These are phyloP conservation scores for Conus canariensis DNA, from an alignment of 2,888 invertebrate genomes.

Conservation along the genomic window DNA sequence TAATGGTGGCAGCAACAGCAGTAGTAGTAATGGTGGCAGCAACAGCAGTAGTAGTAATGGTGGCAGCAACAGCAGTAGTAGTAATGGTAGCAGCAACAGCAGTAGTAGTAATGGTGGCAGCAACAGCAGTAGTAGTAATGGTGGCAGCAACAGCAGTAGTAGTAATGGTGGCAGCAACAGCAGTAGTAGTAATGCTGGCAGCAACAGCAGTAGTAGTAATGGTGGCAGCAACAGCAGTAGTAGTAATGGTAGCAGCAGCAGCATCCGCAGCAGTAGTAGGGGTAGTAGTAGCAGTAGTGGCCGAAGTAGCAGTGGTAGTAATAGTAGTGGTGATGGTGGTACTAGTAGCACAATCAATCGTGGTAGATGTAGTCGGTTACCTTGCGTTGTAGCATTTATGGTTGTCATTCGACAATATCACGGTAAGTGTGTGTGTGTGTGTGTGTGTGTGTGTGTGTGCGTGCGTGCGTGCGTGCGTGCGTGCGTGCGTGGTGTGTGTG, in stretches of 20 bases:
- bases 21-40: conserved; percentile 2
- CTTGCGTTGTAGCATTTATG: not conserved
- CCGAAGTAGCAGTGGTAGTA: too few relatives aligned
- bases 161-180: too few relatives aligned
- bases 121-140: not conserved
- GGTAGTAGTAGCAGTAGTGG: too few relatives aligned
- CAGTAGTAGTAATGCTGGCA: too few relatives aligned
- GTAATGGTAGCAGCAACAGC: not conserved
- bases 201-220: too few relatives aligned
- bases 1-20: not conserved
- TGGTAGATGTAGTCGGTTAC: too few relatives aligned
- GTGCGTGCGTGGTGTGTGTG: not conserved
- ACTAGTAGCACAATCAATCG: too few relatives aligned
- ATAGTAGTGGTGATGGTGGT: too few relatives aligned
- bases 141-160: too few relatives aligned
- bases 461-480: not conserved
- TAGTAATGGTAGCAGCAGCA: too few relatives aligned
- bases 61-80: not conserved
- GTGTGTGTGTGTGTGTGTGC: not conserved
- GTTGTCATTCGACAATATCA: not conserved
- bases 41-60: conserved; percentile 16
- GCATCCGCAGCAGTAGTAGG: too few relatives aligned
- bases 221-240: too few relatives aligned
- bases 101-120: conserved; percentile 38
- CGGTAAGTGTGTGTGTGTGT: not conserved